These are phyloP conservation scores for Amphipyra tragopoginis DNA, from an alignment of 2,888 invertebrate species.

Conservation along the genomic window DNA sequence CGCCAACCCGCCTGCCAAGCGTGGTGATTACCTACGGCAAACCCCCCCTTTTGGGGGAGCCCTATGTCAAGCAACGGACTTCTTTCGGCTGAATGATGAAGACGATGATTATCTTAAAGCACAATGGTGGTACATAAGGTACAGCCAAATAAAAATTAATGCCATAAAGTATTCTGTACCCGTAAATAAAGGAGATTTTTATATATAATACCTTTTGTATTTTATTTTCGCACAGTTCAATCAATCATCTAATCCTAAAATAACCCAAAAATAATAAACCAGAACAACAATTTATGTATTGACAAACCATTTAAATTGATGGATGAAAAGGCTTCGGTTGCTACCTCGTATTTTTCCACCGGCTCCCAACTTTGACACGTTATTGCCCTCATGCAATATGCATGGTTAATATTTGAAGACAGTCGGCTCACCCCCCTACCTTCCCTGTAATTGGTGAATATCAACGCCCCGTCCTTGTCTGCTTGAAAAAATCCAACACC, in stretches of 20 bases:
- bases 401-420: conserved; percentile 79
- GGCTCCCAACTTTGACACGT: conserved; percentile 76
- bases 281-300: conserved; percentile 30
- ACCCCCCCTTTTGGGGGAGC: too few species aligned
- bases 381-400: conserved; percentile 86
- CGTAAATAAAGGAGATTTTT: too few species aligned
- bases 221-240: too few species aligned
- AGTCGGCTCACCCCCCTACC: conserved; percentile 62
- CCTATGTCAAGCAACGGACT: too few species aligned
- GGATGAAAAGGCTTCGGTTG: conserved; percentile 18
- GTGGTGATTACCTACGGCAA: too few species aligned
- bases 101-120: too few species aligned
- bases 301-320: conserved; percentile 32
- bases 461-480: conserved; percentile 60
- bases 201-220: too few species aligned
- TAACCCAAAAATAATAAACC: conserved; percentile 8
- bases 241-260: background rate
- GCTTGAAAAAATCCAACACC: conserved; percentile 15
- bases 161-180: too few species aligned
- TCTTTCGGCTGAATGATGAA: too few species aligned
- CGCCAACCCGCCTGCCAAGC: too few species aligned
- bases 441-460: conserved; percentile 77
- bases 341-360: conserved; percentile 41
- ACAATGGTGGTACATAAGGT: too few species aligned
- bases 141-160: too few species aligned